Evolutionary conservation across 2,113 vertebrate species (phyloP).

Genomic region (Murina feae): DNA sequence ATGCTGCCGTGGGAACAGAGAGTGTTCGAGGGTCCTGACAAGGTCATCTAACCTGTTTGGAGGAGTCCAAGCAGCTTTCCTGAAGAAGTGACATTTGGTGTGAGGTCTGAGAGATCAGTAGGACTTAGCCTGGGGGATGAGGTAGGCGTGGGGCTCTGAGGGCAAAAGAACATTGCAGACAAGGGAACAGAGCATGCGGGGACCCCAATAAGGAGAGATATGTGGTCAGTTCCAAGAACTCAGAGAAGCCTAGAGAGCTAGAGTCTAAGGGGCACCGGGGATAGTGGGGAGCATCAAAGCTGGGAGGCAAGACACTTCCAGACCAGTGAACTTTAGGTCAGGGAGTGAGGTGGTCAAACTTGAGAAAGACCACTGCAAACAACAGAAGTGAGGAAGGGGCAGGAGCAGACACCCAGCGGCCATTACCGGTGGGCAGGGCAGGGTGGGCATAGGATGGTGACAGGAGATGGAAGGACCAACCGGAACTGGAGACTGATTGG

Average conservation of each 20-base stretch:
- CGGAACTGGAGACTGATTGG: neutral
- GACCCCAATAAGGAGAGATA: neutral
- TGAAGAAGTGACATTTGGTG: neutral
- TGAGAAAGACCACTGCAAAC: neutral
- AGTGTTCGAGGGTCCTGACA: neutral
- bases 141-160: rapidly evolving
- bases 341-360: neutral
- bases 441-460: neutral
- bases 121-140: neutral
- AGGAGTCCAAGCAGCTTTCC: neutral
- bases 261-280: neutral
- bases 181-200: neutral
- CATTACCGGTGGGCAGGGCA: neutral
- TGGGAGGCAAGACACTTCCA: neutral
- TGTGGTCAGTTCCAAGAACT: neutral
- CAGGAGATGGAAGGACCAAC: neutral
- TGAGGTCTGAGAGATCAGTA: neutral
- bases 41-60: neutral
- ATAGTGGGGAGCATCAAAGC: neutral
- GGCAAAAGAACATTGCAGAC: neutral
- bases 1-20: neutral
- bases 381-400: too few relatives aligned
- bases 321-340: neutral
- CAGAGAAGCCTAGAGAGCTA: neutral
- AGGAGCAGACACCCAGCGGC: neutral